Evolutionary conservation across 2,113 vertebrate species (phyloP).

Genomic region (Eulemur rufifrons): DNA sequence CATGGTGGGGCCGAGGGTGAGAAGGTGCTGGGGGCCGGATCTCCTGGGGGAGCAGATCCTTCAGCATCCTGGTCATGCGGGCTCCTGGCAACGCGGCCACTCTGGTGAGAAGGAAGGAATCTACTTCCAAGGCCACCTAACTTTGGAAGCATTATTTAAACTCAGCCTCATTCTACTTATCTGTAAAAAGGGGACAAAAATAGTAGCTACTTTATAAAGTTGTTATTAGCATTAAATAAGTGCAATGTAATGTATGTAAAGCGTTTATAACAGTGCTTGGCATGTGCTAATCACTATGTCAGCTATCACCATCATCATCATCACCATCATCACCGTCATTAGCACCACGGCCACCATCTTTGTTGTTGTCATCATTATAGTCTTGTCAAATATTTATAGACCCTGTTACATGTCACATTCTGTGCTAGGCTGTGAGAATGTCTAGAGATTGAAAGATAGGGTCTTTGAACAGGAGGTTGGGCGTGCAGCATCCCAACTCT

Average conservation of each 20-base stretch:
- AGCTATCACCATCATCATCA: background rate
- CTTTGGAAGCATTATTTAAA: background rate
- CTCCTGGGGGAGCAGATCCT: background rate
- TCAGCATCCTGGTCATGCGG: no score
- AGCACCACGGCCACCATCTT: background rate
- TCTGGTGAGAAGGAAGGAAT: background rate
- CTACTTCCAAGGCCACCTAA: background rate
- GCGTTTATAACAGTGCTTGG: background rate
- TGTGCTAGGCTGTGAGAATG: background rate
- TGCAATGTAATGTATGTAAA: background rate
- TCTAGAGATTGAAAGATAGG: background rate
- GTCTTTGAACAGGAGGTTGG: background rate
- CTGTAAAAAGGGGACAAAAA: background rate
- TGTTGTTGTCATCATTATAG: background rate
- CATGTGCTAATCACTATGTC: background rate
- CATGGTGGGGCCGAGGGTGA: background rate
- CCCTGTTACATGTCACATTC: background rate
- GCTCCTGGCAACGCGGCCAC: background rate
- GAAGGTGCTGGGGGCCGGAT: background rate
- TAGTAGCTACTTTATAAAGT: background rate
- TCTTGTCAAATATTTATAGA: background rate
- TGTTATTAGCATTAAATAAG: background rate
- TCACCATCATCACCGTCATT: background rate
- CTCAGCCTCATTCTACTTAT: background rate
- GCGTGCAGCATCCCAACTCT: background rate